A percentile compares a stretch with the other conserved stretches of the same genome.
Evolutionary conservation across 2,797 vertebrate genomes (phyloP).

Genomic region (Cyprinodon diabolis): DNA sequence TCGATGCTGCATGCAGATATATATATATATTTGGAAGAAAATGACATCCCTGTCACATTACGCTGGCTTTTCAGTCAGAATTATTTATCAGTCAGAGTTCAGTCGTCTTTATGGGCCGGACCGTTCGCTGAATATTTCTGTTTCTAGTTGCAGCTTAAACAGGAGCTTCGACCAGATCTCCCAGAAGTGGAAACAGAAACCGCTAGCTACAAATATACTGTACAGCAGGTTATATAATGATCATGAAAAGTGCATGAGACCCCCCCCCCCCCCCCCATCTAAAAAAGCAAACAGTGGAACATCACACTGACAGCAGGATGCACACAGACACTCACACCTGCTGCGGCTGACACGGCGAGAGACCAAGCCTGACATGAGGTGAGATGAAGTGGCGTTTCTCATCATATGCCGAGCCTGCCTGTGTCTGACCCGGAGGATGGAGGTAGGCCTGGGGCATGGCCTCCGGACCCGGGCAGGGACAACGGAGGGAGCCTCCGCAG

Average conservation of each 20-base stretch:
- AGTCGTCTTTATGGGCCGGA: constrained; percentile 55
- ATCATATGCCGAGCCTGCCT: constrained; percentile 59
- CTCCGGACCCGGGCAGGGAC: constrained; percentile 45
- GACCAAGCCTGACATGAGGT: constrained; percentile 57
- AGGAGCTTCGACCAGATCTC: constrained; percentile 58
- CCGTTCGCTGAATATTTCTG: constrained; percentile 76
- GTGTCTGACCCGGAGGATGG: constrained; percentile 64
- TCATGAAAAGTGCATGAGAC: constrained; percentile 58
- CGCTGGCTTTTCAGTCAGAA: constrained; percentile 60
- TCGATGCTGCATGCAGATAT: constrained; percentile 12
- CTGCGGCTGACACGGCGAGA: constrained; percentile 18
- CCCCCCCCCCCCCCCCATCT: not conserved
- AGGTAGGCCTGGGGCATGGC: constrained; percentile 57
- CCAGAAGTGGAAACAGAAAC: constrained; percentile 43
- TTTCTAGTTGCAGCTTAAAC: constrained; percentile 69
- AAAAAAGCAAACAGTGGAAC: constrained; percentile 26
- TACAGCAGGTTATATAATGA: constrained; percentile 62
- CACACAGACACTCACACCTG: constrained; percentile 15
- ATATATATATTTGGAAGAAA: constrained; percentile 29
- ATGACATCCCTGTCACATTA: constrained; percentile 66
- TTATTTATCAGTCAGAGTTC: constrained; percentile 71
- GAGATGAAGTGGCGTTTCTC: constrained; percentile 68
- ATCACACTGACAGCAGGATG: constrained; percentile 41
- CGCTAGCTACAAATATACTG: constrained; percentile 41
- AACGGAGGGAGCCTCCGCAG: constrained; percentile 41